Conservation (phyloP, 2,113 vertebrate genomes). For the Oceanodroma tethys region DNA sequence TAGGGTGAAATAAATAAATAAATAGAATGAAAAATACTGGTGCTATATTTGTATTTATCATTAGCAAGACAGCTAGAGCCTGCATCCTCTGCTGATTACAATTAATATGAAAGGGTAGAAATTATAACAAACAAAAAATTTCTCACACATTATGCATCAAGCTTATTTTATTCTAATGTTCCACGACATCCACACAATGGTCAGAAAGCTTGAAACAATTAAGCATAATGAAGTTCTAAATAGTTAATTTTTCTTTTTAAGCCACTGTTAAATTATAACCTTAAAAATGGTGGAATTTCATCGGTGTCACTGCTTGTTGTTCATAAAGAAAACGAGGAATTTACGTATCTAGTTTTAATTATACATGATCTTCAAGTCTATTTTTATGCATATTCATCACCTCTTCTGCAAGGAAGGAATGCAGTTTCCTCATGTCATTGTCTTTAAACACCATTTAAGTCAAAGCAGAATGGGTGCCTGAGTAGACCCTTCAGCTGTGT, state of each 20-base stretch:
- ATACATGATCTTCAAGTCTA: neutral
- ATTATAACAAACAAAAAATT: slow-evolving; percentile 10
- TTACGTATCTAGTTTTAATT: neutral
- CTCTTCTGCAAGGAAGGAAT: neutral
- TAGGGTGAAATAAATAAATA: neutral
- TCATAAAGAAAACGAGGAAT: neutral
- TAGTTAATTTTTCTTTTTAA: neutral
- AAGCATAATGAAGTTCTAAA: slow-evolving; percentile 28
- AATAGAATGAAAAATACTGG: neutral
- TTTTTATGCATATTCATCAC: neutral
- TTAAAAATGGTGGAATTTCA: neutral
- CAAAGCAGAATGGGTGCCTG: neutral
- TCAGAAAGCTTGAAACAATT: slow-evolving; percentile 32
- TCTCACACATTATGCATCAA: neutral
- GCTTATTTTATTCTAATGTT: slow-evolving; percentile 42
- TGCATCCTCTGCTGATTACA: slow-evolving; percentile 30
- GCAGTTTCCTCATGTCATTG: neutral
- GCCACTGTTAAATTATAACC: slow-evolving; percentile 1
- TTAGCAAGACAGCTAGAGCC: neutral
- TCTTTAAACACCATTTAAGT: neutral
- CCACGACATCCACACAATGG: neutral
- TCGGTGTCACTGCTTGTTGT: neutral
- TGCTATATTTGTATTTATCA: slow-evolving; percentile 8
- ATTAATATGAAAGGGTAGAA: slow-evolving; percentile 30
- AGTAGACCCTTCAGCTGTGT: neutral